Conservation (phyloP, 2,113 vertebrate species). For the Harpagus bidentatus region DNA sequence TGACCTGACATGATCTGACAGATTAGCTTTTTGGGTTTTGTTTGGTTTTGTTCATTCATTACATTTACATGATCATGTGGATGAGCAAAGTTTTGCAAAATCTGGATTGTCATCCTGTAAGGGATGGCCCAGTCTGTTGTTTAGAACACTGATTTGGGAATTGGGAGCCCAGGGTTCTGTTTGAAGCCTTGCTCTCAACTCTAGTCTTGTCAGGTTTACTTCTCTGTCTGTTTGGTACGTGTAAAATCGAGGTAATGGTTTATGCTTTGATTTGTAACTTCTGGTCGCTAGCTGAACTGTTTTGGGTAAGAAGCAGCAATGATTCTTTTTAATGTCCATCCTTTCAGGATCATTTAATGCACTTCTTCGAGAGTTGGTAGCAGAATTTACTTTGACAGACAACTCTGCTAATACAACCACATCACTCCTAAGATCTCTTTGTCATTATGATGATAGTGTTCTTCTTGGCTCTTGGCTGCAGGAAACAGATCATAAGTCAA, state of each 20-base stretch:
- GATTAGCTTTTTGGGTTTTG: neutral
- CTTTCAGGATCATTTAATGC: constrained; percentile 91
- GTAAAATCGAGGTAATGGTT: neutral
- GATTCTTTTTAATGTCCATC: neutral
- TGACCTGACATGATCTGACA: neutral
- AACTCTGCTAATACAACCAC: constrained; percentile 98
- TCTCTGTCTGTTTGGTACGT: neutral
- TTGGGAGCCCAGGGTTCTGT: neutral
- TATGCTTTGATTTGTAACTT: neutral
- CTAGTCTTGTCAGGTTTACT: neutral
- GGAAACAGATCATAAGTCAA: constrained; percentile 98
- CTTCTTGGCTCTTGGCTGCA: constrained; percentile 99
- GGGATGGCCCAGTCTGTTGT: neutral
- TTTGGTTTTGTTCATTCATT: neutral
- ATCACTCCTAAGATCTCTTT: constrained; percentile 93
- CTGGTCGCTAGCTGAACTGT: neutral
- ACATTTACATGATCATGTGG: neutral
- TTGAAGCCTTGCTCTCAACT: neutral
- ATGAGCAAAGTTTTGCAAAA: neutral
- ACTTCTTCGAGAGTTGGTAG: constrained; percentile 92
- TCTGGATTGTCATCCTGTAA: neutral
- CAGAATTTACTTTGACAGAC: constrained; percentile 97
- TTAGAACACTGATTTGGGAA: neutral
- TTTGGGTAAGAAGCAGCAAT: neutral
- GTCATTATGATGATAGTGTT: constrained; percentile 98